Evolutionary conservation across 2,113 vertebrate species (phyloP).

Genomic region (Petrocephalus zakoni): DNA sequence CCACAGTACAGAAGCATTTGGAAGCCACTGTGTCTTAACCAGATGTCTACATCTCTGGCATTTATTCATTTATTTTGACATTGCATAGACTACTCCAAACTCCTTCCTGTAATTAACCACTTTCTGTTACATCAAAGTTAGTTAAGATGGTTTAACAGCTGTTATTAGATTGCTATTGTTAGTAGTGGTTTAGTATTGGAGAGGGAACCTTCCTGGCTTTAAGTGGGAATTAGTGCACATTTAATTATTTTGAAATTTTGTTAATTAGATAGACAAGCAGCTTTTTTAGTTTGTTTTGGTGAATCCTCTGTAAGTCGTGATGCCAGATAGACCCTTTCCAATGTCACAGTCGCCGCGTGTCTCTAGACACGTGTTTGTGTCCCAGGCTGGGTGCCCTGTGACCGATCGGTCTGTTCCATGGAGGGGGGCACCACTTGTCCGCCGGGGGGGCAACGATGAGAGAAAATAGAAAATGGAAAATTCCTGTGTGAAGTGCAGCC

Average conservation of each 20-base stretch:
- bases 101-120: background rate
- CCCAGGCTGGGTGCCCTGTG: slow-evolving; percentile 37
- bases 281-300: background rate
- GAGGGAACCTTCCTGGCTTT: background rate
- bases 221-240: background rate
- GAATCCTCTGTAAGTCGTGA: background rate
- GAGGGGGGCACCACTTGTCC: slow-evolving; percentile 51
- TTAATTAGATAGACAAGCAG: background rate
- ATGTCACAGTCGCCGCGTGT: slow-evolving; percentile 32
- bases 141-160: background rate
- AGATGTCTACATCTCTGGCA: background rate
- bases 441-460: slow-evolving; percentile 35
- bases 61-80: background rate
- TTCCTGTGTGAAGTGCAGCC: slow-evolving; percentile 66
- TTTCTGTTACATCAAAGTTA: background rate
- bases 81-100: background rate
- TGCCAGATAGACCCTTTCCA: background rate
- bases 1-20: background rate
- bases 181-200: background rate
- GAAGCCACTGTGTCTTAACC: background rate
- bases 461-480: slow-evolving; percentile 73
- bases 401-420: slow-evolving; percentile 37
- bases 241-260: background rate
- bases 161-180: background rate
- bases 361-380: slow-evolving; percentile 45